Base-by-base conservation (phyloP, 2,888 invertebrate species). In the Rhamnusium bicolor region DNA sequence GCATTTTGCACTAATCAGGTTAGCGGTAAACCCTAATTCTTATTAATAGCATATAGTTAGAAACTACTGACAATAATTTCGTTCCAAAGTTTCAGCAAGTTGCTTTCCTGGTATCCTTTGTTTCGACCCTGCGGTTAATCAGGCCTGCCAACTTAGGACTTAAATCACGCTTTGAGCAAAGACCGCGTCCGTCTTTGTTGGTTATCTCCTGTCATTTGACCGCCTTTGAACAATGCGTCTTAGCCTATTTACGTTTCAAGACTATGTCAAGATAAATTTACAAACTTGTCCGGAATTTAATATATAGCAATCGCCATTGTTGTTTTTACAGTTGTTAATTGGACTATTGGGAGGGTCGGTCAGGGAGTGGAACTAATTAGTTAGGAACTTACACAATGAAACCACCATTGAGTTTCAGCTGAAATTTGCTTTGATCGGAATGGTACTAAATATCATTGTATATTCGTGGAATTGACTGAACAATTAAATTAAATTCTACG, bases 221-320 rank as follows among this genome's bases (percentile, higher is more conserved):
- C 85, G 85, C 83, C 82, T 81, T 79, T 77, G 82, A 84, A 86
- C 85, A 86, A 85, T 85, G 72, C 68, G 61, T 74, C 79, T 72
- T 56, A 71, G 78, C 75, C 71, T 71, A 79, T 79, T 80, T 78
- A 72, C 79, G 72, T 80, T 78, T 73, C 60, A 67, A 62, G 70
- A 74, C 67, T 73, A 69, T 60, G 77, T 65, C 74, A 66, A 71
- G 74, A 78, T 79, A 71, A 74, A 76, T 79, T 78, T 68, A 62
- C 21, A 29, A 47, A 69, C 69, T 72, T 67, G 68, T 56, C 24
- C 60, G 66, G 69, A 61, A 70, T 40, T 56, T 61, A 51, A 53
- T 53, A 67, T 67, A 71, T 67, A 32, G 73, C 74, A 66, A 72
- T 69, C 29, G 61, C 68, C 74, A 74, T 74, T 76, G 76, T 72